Conservation (phyloP, 2,797 vertebrate genomes). For the Pelobates cultripes region DNA sequence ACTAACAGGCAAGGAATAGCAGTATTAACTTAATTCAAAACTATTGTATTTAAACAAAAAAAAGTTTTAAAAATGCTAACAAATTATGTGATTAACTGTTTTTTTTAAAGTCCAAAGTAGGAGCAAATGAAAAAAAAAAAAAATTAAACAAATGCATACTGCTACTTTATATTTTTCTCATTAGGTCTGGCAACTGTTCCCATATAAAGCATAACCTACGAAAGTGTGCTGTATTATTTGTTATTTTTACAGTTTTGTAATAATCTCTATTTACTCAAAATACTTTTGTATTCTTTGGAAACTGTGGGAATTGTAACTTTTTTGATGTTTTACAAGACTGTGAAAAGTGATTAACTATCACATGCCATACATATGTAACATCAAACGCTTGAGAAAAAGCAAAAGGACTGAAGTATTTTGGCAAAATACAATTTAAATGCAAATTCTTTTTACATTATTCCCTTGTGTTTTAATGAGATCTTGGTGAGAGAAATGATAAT, state of each 20-base stretch:
- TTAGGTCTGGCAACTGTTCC: no score
- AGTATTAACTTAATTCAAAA: no score
- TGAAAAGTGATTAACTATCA: constrained; percentile 15
- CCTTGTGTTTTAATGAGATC: constrained; percentile 45
- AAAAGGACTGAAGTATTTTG: constrained; percentile 19
- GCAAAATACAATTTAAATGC: constrained; percentile 51
- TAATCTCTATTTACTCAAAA: constrained; percentile 10
- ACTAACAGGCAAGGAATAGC: no score
- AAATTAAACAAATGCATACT: no score
- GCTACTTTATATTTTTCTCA: no score
- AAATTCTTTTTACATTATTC: constrained; percentile 48
- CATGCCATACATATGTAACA: constrained; percentile 33
- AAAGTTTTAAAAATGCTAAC: no score
- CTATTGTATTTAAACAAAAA: no score
- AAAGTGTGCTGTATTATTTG: no score
- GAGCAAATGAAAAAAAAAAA: no score
- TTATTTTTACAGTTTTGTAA: neutral
- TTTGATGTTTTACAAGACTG: neutral
- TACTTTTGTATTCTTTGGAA: constrained; percentile 7
- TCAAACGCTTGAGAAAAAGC: neutral
- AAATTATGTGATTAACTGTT: no score
- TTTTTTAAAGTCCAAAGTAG: no score
- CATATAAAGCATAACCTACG: no score
- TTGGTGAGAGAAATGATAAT: constrained; percentile 47
- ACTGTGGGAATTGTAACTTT: constrained; percentile 1